Base-by-base conservation (phyloP, 2,797 vertebrate species). In the Microcaecilia unicolor region DNA sequence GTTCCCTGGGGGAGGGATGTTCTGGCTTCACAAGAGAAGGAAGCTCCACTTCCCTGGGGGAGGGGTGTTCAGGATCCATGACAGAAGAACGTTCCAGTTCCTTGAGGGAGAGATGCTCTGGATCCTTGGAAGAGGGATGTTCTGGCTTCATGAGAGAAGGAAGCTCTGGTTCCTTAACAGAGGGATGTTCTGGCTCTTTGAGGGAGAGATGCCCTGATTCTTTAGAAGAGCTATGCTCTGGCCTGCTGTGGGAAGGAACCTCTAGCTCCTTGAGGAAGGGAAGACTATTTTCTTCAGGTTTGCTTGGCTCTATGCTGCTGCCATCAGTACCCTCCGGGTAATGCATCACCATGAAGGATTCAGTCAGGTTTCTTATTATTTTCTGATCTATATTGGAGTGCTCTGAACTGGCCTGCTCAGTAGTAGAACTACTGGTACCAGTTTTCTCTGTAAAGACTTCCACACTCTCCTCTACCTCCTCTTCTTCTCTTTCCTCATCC, bases 321-420 rank as follows among this genome's bases (percentile, higher is more conserved):
- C 36, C 47, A 21, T 51, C 56, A 18, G 51, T 38, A 1, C 62
- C 22, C 15, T 73, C 35, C 16, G 58, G 6, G 3, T 21, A 17
- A 4, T 74, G 68, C 12, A 69, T 57, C 4, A 65, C 50, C 33
- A 64, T 47, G 41, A 96, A 76, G 27, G 81, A 78, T 6, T 68
- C 48, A 6, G 86, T 85, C 22, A 97, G 76, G 48, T 80, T 71
- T 51, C 84, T 69, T 54, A 91, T 74, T 15, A 83, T 74, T 6
- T 27, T 52, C 42, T 88, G 75, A 23, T 89, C 80, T 2, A 55
- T 49, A 6, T 18, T 34, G 13, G 55, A 40, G 15, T 74, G 70
- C 28, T 67, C 64, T 7, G 24, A 7, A 9, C 24, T 50, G 0
- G n/a, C 38, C 12, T 28, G 40, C 20, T 48, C 58, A 18, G 52